Percentiles rank a stretch among this genome's conserved stretches.
phyloP scores from a whole-genome alignment of 1,140 invertebrate genomes.

The Cecropterus lyciades region DNA sequence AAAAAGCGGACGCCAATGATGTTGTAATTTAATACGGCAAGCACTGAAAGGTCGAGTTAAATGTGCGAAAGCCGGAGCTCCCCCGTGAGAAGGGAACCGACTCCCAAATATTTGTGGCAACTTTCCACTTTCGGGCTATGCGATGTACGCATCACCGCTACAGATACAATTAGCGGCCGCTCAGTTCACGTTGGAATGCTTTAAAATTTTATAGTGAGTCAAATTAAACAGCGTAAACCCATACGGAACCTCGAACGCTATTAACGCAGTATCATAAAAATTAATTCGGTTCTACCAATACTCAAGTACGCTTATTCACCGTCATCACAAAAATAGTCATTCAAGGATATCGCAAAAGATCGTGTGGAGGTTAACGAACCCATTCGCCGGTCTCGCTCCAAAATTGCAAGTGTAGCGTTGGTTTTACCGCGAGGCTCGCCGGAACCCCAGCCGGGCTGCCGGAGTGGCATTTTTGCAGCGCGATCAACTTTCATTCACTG shows the following conservation, averaged over 20 bases:
- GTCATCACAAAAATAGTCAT: constrained; percentile 34
- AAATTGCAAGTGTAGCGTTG: constrained; percentile 37
- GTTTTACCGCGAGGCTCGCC: constrained; percentile 42
- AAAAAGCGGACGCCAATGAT: constrained; percentile 31
- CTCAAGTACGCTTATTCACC: constrained; percentile 14
- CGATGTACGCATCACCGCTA: not conserved
- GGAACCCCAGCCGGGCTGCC: constrained; percentile 48
- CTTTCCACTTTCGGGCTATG: constrained; percentile 24
- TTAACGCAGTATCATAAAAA: constrained; percentile 20
- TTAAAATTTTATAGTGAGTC: constrained; percentile 17
- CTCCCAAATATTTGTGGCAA: constrained; percentile 26
- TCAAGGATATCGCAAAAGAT: constrained; percentile 33
- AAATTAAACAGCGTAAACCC: constrained; percentile 20
- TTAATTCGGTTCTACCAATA: constrained; percentile 14
- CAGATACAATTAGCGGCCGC: constrained; percentile 15
- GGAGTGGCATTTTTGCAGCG: constrained; percentile 62
- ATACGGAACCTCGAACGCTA: constrained; percentile 5
- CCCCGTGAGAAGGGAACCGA: constrained; percentile 4
- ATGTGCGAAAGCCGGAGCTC: constrained; percentile 2
- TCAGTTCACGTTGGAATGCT: constrained; percentile 6
- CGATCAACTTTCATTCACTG: constrained; percentile 81
- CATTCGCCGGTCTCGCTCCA: constrained; percentile 27
- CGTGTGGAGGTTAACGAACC: constrained; percentile 31
- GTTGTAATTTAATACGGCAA: constrained; percentile 17
- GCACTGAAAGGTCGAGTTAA: constrained; percentile 3